Conservation (phyloP, 2,888 invertebrate genomes). For the Carterocephalus palaemon region DNA sequence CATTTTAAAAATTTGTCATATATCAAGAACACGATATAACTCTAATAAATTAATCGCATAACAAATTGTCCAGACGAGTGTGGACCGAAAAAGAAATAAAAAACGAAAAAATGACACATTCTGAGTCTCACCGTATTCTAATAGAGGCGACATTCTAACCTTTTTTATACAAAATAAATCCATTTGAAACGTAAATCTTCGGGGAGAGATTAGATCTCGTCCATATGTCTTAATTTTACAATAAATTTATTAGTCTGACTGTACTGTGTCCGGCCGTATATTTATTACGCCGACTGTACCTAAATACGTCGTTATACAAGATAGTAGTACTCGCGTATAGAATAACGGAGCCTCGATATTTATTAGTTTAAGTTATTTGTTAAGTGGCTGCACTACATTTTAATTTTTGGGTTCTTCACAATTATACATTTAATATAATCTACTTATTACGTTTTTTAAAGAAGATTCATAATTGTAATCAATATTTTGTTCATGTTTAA, state of each 20-base stretch:
- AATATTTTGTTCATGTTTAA: too few relatives aligned
- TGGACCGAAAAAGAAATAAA: conserved; percentile 11
- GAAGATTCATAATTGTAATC: too few relatives aligned
- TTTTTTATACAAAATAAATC: conserved; percentile 61
- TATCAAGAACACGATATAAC: conserved; percentile 18
- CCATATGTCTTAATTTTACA: conserved; percentile 72
- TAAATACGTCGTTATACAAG: conserved; percentile 67
- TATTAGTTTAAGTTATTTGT: conserved; percentile 43
- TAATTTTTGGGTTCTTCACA: conserved; percentile 30
- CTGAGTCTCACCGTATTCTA: conserved; percentile 29
- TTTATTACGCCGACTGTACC: conserved; percentile 66
- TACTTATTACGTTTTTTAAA: too few relatives aligned
- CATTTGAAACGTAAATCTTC: conserved; percentile 66
- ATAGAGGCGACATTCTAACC: conserved; percentile 39
- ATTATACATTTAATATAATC: conserved; percentile 9
- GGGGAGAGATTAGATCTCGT: conserved; percentile 67
- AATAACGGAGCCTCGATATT: conserved; percentile 59
- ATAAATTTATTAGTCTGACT: conserved; percentile 62
- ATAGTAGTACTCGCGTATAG: conserved; percentile 59
- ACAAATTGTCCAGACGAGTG: conserved; percentile 23
- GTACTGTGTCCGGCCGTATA: conserved; percentile 42
- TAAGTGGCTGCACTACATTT: conserved; percentile 30
- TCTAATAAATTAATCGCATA: conserved; percentile 25
- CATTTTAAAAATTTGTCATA: conserved; percentile 3
- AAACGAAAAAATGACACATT: conserved; percentile 20